A percentile compares a stretch with the other conserved stretches of the same genome.
phyloP scores from a whole-genome alignment of 2,888 invertebrate genomes.

The Tribolium freemani region DNA sequence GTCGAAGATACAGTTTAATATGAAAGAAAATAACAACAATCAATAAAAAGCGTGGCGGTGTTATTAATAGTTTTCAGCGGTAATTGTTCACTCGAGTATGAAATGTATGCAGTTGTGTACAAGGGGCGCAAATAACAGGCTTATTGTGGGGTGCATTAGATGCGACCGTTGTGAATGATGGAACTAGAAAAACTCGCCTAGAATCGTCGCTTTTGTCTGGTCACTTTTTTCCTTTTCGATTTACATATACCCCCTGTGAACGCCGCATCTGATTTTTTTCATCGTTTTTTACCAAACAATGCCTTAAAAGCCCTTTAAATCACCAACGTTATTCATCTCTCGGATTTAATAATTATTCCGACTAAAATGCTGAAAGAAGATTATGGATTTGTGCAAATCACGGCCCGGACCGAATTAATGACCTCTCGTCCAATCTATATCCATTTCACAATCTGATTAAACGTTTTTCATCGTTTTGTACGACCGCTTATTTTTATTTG shows the following conservation, averaged over 20 bases:
- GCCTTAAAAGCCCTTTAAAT: constrained; percentile 9
- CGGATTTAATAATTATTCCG: background rate
- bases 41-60: constrained; percentile 12
- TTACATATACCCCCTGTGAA: constrained; percentile 25
- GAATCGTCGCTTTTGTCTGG: constrained; percentile 36
- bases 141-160: constrained; percentile 39
- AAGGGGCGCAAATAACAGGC: constrained; percentile 32
- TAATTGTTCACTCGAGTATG: constrained; percentile 10
- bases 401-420: constrained; percentile 15
- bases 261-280: constrained; percentile 13
- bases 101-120: constrained; percentile 24
- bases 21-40: background rate
- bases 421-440: constrained; percentile 25
- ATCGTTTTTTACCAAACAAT: constrained; percentile 5
- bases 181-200: constrained; percentile 45
- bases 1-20: background rate
- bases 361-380: constrained; percentile 7
- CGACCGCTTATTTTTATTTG: background rate
- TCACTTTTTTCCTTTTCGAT: constrained; percentile 16
- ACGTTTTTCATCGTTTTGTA: constrained; percentile 24
- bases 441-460: constrained; percentile 27
- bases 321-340: background rate
- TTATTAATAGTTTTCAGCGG: constrained; percentile 20
- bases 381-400: constrained; percentile 21
- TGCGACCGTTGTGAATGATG: constrained; percentile 25